phyloP scores from a whole-genome alignment of 1,140 invertebrate species.

The Carcinoscorpius rotundicauda region DNA sequence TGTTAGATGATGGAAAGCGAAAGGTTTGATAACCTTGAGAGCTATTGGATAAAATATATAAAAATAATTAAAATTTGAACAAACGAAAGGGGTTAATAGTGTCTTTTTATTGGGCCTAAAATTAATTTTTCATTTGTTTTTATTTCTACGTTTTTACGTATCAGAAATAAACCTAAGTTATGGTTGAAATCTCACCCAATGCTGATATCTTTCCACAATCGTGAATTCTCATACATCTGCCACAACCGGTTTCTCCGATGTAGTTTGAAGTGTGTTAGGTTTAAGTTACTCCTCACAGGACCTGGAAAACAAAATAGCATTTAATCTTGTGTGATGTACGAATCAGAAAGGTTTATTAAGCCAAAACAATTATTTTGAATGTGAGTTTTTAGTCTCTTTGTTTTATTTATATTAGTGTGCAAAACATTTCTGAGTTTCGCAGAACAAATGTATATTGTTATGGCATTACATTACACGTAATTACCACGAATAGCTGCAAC shows the following conservation, averaged over 20 bases:
- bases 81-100: too few species aligned
- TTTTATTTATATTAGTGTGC: too few species aligned
- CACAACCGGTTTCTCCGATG: conserved; percentile 72
- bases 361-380: too few species aligned
- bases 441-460: too few species aligned
- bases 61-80: neutral
- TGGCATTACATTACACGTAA: too few species aligned
- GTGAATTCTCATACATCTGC: conserved; percentile 82
- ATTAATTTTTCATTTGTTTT: neutral
- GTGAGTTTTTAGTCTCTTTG: too few species aligned
- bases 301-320: conserved; percentile 6
- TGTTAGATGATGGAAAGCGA: conserved; percentile 64
- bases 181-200: conserved; percentile 49
- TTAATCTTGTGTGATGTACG: too few species aligned
- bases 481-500: too few species aligned
- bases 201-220: conserved; percentile 88
- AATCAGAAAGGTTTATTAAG: too few species aligned
- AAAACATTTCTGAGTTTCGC: too few species aligned
- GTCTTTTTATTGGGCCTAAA: neutral
- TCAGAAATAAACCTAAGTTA: neutral
- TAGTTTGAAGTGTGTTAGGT: conserved; percentile 41
- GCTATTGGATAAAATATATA: conserved; percentile 27
- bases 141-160: too few species aligned
- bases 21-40: conserved; percentile 69
- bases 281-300: conserved; percentile 6